Conservation (phyloP, 2,113 vertebrate species). For the Equus przewalskii region DNA sequence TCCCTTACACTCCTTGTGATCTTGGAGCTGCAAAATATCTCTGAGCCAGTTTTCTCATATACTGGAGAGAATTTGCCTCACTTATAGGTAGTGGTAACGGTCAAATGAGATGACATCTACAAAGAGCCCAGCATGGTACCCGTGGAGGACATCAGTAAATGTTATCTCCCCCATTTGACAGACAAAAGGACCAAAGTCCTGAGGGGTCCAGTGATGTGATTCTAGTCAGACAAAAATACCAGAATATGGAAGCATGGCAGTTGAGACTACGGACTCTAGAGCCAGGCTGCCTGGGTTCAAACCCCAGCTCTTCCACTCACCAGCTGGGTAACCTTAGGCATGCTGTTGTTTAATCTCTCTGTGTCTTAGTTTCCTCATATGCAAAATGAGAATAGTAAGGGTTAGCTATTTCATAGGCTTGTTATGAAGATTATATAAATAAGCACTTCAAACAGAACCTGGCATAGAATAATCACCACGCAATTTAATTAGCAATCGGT, state of each 20-base stretch:
- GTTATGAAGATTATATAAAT: neutral
- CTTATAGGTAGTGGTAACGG: neutral
- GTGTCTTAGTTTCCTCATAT: neutral
- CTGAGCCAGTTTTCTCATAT: neutral
- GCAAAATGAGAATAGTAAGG: neutral
- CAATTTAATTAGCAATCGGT: conserved; percentile 47
- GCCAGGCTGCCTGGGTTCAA: neutral
- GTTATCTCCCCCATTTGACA: neutral
- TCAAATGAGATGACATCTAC: neutral
- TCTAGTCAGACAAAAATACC: neutral
- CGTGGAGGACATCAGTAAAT: neutral
- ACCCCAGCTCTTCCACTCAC: neutral
- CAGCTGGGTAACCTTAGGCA: neutral
- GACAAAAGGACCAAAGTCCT: neutral
- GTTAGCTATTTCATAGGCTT: neutral
- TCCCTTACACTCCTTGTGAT: neutral
- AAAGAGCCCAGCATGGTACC: neutral
- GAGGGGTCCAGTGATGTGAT: neutral
- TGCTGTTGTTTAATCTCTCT: neutral
- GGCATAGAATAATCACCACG: neutral
- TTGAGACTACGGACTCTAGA: neutral
- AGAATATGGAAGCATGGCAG: neutral
- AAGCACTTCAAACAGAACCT: conserved; percentile 1
- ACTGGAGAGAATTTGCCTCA: neutral
- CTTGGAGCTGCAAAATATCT: neutral